These are phyloP conservation scores for Amorpha juglandis DNA, from an alignment of 2,888 invertebrate genomes.

Conservation along the genomic window DNA sequence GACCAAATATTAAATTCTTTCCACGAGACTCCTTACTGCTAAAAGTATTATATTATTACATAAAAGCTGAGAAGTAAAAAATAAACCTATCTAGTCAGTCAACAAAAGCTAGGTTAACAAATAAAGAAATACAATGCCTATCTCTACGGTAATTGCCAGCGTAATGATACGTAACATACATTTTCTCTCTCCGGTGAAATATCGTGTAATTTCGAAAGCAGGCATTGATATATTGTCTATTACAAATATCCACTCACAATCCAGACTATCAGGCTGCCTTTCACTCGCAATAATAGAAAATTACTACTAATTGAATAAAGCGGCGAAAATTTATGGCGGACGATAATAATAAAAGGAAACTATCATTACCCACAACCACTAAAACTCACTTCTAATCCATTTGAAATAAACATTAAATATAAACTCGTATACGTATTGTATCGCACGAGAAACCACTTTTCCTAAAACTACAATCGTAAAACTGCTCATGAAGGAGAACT, in stretches of 20 bases:
- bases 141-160: conserved; percentile 22
- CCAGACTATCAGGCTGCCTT: conserved; percentile 23
- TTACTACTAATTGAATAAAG: conserved; percentile 35
- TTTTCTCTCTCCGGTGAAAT: conserved; percentile 25
- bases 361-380: conserved; percentile 34
- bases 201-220: conserved; percentile 28
- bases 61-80: background rate
- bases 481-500: conserved; percentile 53
- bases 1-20: too few relatives aligned
- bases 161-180: conserved; percentile 26
- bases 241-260: conserved; percentile 26
- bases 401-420: conserved; percentile 51
- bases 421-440: conserved; percentile 50
- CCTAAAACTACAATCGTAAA: conserved; percentile 79
- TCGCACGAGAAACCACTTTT: conserved; percentile 50
- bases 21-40: background rate
- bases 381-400: conserved; percentile 47
- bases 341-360: conserved; percentile 23
- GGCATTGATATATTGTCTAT: conserved; percentile 28
- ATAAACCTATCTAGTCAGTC: background rate
- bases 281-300: conserved; percentile 28
- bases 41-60: conserved; percentile 1
- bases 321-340: conserved; percentile 31
- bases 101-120: conserved; percentile 13
- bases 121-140: conserved; percentile 24